Base-by-base conservation (phyloP, 2,888 invertebrate genomes). In the Augochlorella aurata region DNA sequence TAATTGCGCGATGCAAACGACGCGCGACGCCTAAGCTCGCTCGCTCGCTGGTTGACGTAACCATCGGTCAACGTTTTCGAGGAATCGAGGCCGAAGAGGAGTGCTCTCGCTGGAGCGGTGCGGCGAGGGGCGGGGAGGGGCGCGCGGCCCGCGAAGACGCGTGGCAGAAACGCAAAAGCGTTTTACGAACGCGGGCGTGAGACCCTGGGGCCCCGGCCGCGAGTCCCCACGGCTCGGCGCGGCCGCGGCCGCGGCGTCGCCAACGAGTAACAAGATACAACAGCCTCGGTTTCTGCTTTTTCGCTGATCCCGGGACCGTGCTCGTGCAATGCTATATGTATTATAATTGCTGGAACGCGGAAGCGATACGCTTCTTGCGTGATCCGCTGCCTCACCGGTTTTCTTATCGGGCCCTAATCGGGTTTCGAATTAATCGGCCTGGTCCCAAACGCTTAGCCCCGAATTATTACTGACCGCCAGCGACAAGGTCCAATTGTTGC, bases 1-100 rank as follows among this genome's bases (percentile, higher is more conserved):
- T 88, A 88, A 88, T 88, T 88, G 82, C 81, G 47, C 83, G 63
- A 29, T 73, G 79, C 80, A 63, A 84, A 84, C 80, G 72, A 63
- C 38, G 44, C 61, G 49, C 24, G 70, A 58, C 21, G 70, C 69
- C 63, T 38, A 47, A 8, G 67, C 67, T 21, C 71, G 45, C 47
- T 18, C 71, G 45, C 47, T 18, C 16, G 63, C 52, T 58, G 68
- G 63, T 73, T 63, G 73, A 68, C 74, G 81, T 81, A 76, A 76
- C 67, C 54, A 67, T 67, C 76, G 75, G 79, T 81, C 82, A 69
- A 75, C 79, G 71, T 73, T 79, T 78, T 75, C 76, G 58, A 29
- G 63, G 78, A 72, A 86, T 82, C 82, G 82, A 85, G 87, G 82
- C 67, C 84, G 76, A 4, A 21, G 14, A 4, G 12, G 54, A 10